A percentile compares a stretch with the other conserved stretches of the same genome.
Evolutionary conservation across 2,113 vertebrate species (phyloP).

Genomic region (Zosterops pallidus): DNA sequence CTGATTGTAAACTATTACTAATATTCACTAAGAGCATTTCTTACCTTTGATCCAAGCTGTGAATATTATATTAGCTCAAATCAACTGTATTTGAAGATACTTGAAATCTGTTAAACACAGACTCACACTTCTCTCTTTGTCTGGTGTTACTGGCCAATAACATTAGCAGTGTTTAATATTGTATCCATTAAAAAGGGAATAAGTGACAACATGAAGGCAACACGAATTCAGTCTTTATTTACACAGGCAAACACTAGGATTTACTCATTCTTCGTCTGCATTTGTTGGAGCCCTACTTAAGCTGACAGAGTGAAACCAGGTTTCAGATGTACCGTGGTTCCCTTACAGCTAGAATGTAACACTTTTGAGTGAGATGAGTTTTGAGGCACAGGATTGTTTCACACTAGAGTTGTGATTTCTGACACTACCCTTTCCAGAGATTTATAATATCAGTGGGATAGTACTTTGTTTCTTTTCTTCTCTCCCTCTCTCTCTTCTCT

Average conservation of each 20-base stretch:
- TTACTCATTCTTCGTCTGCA: background rate
- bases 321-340: background rate
- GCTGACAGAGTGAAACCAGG: background rate
- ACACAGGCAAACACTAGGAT: background rate
- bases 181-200: background rate
- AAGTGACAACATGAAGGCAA: background rate
- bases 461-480: background rate
- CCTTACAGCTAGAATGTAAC: background rate
- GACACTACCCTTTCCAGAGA: background rate
- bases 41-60: background rate
- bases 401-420: background rate
- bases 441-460: background rate
- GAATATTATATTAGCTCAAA: background rate
- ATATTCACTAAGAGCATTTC: background rate
- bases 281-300: background rate
- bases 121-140: background rate
- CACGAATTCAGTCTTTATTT: background rate
- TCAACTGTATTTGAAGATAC: background rate
- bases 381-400: background rate
- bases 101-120: background rate
- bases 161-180: background rate
- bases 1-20: background rate
- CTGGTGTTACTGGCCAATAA: background rate
- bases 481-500: no score
- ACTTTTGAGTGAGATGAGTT: background rate